Evolutionary conservation across 2,797 vertebrate genomes (phyloP).

Genomic region (Tiaroga cobitis): DNA sequence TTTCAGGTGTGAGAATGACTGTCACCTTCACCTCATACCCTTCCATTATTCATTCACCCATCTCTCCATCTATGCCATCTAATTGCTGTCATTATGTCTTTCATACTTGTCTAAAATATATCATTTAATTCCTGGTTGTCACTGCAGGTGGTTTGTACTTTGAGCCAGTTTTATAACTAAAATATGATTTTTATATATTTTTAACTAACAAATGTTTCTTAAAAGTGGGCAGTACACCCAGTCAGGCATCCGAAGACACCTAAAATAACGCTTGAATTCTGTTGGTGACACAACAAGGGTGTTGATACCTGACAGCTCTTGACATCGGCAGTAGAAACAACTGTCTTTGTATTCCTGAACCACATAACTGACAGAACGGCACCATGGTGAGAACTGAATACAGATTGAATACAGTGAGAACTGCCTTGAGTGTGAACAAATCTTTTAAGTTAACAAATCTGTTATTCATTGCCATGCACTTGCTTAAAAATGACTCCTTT

Average conservation of each 20-base stretch:
- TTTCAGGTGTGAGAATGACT: constrained; percentile 49
- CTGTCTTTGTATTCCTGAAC: constrained; percentile 16
- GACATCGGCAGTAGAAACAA: constrained; percentile 14
- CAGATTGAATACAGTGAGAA: background rate
- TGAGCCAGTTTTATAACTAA: constrained; percentile 13
- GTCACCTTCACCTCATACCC: constrained; percentile 48
- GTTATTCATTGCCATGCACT: background rate
- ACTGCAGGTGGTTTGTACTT: background rate
- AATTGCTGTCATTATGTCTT: constrained; percentile 47
- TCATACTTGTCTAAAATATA: constrained; percentile 37
- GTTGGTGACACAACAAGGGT: background rate
- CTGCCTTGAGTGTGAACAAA: background rate
- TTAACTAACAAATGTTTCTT: background rate
- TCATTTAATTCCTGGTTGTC: constrained; percentile 34
- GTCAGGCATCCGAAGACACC: background rate
- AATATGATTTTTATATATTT: constrained; percentile 14
- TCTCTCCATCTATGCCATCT: constrained; percentile 28
- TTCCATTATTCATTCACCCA: constrained; percentile 33
- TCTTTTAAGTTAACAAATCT: background rate
- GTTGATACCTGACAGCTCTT: constrained; percentile 12
- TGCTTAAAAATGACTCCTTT: background rate
- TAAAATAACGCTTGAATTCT: background rate
- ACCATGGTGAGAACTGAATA: background rate
- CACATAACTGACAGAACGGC: background rate
- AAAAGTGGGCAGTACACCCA: background rate